phyloP scores from a whole-genome alignment of 2,113 vertebrate genomes.

The Arothron firmamentum region DNA sequence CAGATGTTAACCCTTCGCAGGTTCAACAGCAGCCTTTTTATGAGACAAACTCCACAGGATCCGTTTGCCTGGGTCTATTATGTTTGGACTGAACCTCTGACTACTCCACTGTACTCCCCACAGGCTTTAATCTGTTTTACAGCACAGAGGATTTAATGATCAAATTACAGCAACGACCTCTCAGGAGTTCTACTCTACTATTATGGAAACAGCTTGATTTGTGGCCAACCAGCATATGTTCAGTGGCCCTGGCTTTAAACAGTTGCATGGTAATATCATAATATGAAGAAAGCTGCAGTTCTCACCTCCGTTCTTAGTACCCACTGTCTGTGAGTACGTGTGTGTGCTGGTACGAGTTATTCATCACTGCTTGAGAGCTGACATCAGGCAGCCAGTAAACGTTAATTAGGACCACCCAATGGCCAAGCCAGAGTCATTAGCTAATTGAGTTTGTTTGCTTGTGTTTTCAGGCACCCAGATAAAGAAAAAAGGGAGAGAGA shows the following conservation, averaged over 20 bases:
- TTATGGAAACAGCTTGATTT: slow-evolving; percentile 37
- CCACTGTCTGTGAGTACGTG: slow-evolving; percentile 21
- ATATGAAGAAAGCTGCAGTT: slow-evolving; percentile 31
- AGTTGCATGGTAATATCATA: slow-evolving; percentile 50
- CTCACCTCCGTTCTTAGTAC: slow-evolving; percentile 25
- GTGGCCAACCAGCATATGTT: slow-evolving; percentile 37
- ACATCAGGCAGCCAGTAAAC: slow-evolving; percentile 74
- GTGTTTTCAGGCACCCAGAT: slow-evolving; percentile 59
- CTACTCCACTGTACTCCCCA: slow-evolving; percentile 43
- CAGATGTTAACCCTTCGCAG: slow-evolving; percentile 69
- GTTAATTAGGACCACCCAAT: slow-evolving; percentile 77
- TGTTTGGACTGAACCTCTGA: slow-evolving; percentile 60
- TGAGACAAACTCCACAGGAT: slow-evolving; percentile 37
- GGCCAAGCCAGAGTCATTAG: slow-evolving; percentile 72
- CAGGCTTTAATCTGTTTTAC: slow-evolving; percentile 67
- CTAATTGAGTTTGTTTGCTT: slow-evolving; percentile 78
- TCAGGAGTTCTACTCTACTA: slow-evolving; percentile 40
- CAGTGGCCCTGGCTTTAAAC: slow-evolving; percentile 26
- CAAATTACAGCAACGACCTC: slow-evolving; percentile 51
- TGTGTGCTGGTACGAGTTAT: slow-evolving; percentile 52
- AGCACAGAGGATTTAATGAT: slow-evolving; percentile 63
- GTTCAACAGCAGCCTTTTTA: slow-evolving; percentile 44
- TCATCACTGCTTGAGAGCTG: slow-evolving; percentile 72
- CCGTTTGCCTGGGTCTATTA: slow-evolving; percentile 33
- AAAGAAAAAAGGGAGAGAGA: slow-evolving; percentile 22